Percentiles rank a stretch among this genome's conserved stretches.
phyloP scores from a whole-genome alignment of 2,888 invertebrate genomes.

The Galeruca laticollis region DNA sequence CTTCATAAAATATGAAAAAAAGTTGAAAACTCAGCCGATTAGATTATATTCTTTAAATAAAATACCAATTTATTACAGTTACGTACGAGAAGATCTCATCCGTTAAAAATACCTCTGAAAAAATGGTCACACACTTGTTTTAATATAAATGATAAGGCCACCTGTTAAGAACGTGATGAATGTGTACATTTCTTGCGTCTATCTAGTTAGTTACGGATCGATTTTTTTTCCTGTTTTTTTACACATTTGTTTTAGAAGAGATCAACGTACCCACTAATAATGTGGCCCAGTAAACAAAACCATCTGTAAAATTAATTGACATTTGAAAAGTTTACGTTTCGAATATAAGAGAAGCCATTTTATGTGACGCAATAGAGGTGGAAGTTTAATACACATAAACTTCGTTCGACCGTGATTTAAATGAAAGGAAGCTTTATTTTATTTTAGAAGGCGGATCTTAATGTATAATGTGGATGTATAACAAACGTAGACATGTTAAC shows the following conservation, averaged over 20 bases:
- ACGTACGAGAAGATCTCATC: neutral
- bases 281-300: conserved; percentile 31
- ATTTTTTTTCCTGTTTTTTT: conserved; percentile 18
- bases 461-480: conserved; percentile 52
- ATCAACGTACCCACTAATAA: conserved; percentile 33
- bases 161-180: conserved; percentile 33
- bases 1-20: neutral
- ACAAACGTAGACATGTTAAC: conserved; percentile 57
- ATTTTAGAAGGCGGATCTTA: conserved; percentile 54
- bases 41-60: conserved; percentile 22
- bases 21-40: neutral
- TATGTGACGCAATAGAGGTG: conserved; percentile 46
- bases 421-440: conserved; percentile 55
- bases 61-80: conserved; percentile 12
- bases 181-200: conserved; percentile 6
- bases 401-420: conserved; percentile 49
- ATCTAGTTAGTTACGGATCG: conserved; percentile 25
- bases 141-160: conserved; percentile 32
- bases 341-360: conserved; percentile 44
- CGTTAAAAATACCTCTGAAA: conserved; percentile 21
- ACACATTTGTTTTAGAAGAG: conserved; percentile 18
- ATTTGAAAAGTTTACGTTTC: conserved; percentile 41
- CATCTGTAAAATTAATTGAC: conserved; percentile 46
- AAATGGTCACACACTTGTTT: conserved; percentile 25
- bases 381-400: conserved; percentile 54